Evolutionary conservation across 53 echinoderm and acorn worm species (phyloP).

Genomic region (Stichopus horrens): DNA sequence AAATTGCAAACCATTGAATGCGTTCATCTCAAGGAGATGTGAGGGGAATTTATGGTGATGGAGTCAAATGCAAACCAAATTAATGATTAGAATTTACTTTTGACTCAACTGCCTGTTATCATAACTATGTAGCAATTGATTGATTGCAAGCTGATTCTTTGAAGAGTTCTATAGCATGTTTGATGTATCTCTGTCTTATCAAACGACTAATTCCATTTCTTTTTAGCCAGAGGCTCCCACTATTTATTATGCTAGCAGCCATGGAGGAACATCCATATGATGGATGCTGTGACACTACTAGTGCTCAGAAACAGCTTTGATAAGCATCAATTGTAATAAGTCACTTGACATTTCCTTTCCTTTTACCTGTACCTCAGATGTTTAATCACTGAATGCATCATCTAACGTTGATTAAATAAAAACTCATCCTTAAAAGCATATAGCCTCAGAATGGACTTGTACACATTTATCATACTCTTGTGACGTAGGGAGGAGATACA

Average conservation of each 20-base stretch:
- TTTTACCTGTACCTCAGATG: slow-evolving; percentile 11
- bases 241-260: slow-evolving; percentile 1
- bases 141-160: background rate
- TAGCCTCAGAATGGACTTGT: background rate
- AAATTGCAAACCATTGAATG: no score
- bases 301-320: slow-evolving; percentile 6
- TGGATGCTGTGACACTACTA: background rate
- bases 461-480: slow-evolving; percentile 6
- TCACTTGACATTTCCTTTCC: slow-evolving; percentile 11
- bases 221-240: background rate
- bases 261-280: background rate
- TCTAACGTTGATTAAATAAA: slow-evolving; percentile 14
- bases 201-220: background rate
- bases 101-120: background rate
- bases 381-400: slow-evolving; percentile 18
- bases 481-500: background rate
- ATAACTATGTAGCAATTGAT: background rate
- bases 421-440: slow-evolving; percentile 14
- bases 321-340: slow-evolving; percentile 9
- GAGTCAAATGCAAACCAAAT: background rate
- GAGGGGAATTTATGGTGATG: no score
- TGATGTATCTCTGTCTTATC: slow-evolving; percentile 3
- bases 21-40: no score
- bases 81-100: background rate
- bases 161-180: background rate